These are phyloP conservation scores for Temnothorax unifasciatus DNA, from an alignment of 2,888 invertebrate genomes.

Conservation along the genomic window DNA sequence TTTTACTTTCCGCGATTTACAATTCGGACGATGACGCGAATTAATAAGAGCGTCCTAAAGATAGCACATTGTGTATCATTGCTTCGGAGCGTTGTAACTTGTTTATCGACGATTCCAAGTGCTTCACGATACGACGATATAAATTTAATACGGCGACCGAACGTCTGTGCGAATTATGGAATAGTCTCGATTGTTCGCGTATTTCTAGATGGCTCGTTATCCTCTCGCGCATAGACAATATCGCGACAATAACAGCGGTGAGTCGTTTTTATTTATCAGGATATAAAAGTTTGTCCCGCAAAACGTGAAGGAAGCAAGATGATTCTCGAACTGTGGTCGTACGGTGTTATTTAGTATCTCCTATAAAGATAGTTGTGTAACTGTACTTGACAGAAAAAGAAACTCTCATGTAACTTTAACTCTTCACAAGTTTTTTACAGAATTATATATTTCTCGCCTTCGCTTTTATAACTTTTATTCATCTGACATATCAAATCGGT, in stretches of 20 bases:
- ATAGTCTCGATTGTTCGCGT: background rate
- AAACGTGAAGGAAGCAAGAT: slow-evolving; percentile 14
- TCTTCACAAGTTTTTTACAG: slow-evolving; percentile 14
- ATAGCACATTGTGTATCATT: background rate
- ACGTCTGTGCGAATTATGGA: slow-evolving; percentile 1
- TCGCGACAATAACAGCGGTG: slow-evolving; percentile 8
- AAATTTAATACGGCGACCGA: slow-evolving; percentile 33
- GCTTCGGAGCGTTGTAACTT: slow-evolving; percentile 10
- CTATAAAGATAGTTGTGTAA: slow-evolving; percentile 32
- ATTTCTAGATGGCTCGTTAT: slow-evolving; percentile 20
- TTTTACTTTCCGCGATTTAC: slow-evolving; percentile 15
- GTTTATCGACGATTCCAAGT: slow-evolving; percentile 3
- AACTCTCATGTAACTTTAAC: slow-evolving; percentile 31
- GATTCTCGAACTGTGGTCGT: slow-evolving; percentile 28
- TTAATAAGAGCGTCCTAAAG: background rate
- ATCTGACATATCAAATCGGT: slow-evolving; percentile 8
- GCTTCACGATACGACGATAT: slow-evolving; percentile 14
- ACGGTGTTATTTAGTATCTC: slow-evolving; percentile 24
- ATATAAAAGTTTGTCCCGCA: background rate
- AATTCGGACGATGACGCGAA: slow-evolving; percentile 4
- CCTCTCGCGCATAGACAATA: background rate
- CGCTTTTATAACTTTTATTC: background rate
- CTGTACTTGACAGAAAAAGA: slow-evolving; percentile 35
- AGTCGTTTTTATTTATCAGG: slow-evolving; percentile 30
- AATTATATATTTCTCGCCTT: background rate